Base-by-base conservation (phyloP, 2,113 vertebrate genomes). In the Phycodurus eques region DNA sequence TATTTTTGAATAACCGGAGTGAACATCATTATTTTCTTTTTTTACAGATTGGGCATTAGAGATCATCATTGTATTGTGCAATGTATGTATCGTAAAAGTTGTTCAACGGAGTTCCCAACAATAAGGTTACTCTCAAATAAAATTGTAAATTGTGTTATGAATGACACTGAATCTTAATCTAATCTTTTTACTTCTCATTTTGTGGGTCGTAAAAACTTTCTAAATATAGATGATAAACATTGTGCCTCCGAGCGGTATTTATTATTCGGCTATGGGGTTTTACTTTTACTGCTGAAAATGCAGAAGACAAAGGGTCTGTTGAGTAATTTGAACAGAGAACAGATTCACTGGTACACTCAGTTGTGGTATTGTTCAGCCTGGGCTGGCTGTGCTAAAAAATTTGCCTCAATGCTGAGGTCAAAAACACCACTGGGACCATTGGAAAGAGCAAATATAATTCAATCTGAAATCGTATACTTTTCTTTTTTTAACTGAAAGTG, bases 231-330 rank as follows among this genome's bases (percentile, higher is more conserved):
- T 54, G 5, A 53, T 53, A 54, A 54, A 54, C 53, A 61, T 33
- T 15, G 47, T 49, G 66, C 7, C 14, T 35, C 20, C 0, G 27
- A n/a, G 44, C 33, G 67, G 54, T 64, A 65, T 75, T 85, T 79
- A 72, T 79, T 78, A 80, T 56, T 20, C n/a, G 19, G 56, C 44
- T 70, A 63, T 56, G 65, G 49, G 22, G 11, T 82, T 82, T 75
- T 22, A 68, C 64, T 46, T 54, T 73, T 51, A 0, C 11, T 60
- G 74, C 66, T 78, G 67, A 82, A 63, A 44, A 62, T 6, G 0
- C 43, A 43, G 22, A 76, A 71, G 39, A 89, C 85, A 89, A 90
- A 84, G 83, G 83, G 22, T 20, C 75, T 15, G 46, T 80, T 84
- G 87, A 80, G 11, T 49, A 67, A 74, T 75, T 68, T 0, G 57